Percentiles rank a stretch among this genome's conserved stretches.
Evolutionary conservation across 1,140 invertebrate species (phyloP).

Genomic region (Arion vulgaris): DNA sequence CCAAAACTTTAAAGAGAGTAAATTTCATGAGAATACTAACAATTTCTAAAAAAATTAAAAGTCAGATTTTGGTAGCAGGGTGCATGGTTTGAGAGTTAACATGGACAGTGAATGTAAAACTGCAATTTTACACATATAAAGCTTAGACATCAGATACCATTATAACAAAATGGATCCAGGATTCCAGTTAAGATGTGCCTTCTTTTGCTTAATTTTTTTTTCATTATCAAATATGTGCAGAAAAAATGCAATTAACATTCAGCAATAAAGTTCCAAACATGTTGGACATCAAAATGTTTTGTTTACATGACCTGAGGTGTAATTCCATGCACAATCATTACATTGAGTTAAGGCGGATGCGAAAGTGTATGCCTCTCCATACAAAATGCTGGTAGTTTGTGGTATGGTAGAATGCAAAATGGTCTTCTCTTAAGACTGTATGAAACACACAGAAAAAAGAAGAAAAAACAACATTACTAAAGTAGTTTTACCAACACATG

Average conservation of each 20-base stretch:
- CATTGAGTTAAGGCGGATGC: conserved; percentile 34
- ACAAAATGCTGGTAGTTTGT: conserved; percentile 39
- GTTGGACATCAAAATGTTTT: conserved; percentile 16
- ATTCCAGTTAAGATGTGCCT: background rate
- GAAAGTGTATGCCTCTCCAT: conserved; percentile 21
- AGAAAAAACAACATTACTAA: conserved; percentile 40
- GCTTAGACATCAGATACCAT: background rate
- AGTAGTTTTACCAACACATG: conserved; percentile 24
- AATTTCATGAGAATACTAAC: background rate
- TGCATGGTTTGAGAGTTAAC: background rate
- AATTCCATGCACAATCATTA: conserved; percentile 34
- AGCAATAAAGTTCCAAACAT: conserved; percentile 24
- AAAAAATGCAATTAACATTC: conserved; percentile 13
- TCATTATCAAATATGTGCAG: too few relatives aligned
- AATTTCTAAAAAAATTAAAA: background rate
- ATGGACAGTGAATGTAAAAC: background rate
- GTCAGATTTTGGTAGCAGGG: background rate
- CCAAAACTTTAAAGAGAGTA: background rate
- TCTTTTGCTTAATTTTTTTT: too few relatives aligned
- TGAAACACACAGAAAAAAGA: conserved; percentile 41
- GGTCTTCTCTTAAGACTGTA: conserved; percentile 39
- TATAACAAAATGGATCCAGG: background rate
- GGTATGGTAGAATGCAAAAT: conserved; percentile 33
- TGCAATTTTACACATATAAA: conserved; percentile 6
- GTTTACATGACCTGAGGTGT: conserved; percentile 27